Evolutionary conservation across 2,888 invertebrate species (phyloP), one percentile per base, ranked within the genome.

Genomic region (Campoplex nolae): DNA sequence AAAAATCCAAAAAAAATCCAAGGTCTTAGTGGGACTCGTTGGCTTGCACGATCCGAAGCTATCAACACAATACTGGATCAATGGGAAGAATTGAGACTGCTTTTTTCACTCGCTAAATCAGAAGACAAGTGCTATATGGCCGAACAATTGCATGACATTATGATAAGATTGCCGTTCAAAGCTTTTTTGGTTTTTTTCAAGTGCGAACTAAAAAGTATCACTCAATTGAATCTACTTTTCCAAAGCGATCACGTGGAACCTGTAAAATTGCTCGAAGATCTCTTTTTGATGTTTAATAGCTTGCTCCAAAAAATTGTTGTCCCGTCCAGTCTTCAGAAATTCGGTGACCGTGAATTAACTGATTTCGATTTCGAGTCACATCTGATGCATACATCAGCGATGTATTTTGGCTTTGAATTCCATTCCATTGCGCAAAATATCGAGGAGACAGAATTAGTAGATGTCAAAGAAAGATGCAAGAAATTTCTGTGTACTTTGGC

Each of bases 21-120:
- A 88, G 89, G 89, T 74, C 85, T 90, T 13, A 88, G 89, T 54
- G 90, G 90, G 71, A 91, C 90, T 51, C 89, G 89, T 75, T 90
- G 90, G 76, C 79, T 83, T 23, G 89, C 88, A 88, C 42, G 89
- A 88, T 70, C 88, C 88, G 13, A 87, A 79, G 90, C 91, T 81
- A 82, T 90, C 74, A 51, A 45, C 8, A 89, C 90, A 48, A 91
- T 91, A 70, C 85, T 90, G 35, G 87, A 91, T 35, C 91, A 92
- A 74, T 92, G 91, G 92, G 91, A 92, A 9, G 88, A 89, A 78
- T 89, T 92, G 35, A 81, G 90, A 82, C 77, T 91, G 42, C 88
- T 90, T 32, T 92, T 91, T 85, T 89, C 84, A 35, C 54, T 91
- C 74, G 88, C 88, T 13, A 90, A 88, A 83, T 73, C 88, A 38